Percentiles rank a stretch among this genome's conserved stretches.
These are phyloP conservation scores for Darwinula stevensoni DNA, from an alignment of 2,888 invertebrate genomes.

Conservation along the genomic window DNA sequence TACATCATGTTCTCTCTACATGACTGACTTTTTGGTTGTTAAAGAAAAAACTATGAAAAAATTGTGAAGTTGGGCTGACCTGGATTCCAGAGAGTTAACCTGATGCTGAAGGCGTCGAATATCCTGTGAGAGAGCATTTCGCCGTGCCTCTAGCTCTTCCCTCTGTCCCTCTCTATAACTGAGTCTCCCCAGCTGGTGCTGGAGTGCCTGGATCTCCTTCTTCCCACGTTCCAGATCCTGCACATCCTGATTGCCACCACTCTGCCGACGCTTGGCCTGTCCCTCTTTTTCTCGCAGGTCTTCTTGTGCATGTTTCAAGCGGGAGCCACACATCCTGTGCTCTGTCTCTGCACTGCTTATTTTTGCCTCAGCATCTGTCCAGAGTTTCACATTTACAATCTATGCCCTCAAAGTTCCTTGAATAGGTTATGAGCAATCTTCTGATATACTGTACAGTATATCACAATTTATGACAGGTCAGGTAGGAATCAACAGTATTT, in stretches of 20 bases:
- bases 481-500: too few relatives aligned
- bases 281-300: conserved; percentile 30
- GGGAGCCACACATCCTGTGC: conserved; percentile 44
- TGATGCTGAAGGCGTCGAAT: conserved; percentile 24
- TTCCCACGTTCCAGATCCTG: conserved; percentile 25
- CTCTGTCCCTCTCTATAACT: conserved; percentile 28
- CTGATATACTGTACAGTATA: too few relatives aligned
- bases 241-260: conserved; percentile 33
- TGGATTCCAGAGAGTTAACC: conserved; percentile 25
- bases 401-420: too few relatives aligned
- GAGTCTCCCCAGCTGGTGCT: conserved; percentile 20
- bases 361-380: conserved; percentile 36
- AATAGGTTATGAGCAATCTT: too few relatives aligned
- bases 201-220: conserved; percentile 23
- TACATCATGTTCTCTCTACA: too few relatives aligned
- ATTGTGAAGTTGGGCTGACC: too few relatives aligned
- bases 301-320: conserved; percentile 28
- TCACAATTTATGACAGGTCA: too few relatives aligned
- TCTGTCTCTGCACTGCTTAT: conserved; percentile 46
- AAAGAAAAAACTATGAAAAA: too few relatives aligned
- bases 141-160: conserved; percentile 22
- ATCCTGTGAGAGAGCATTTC: conserved; percentile 23
- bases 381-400: too few relatives aligned
- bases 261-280: conserved; percentile 32
- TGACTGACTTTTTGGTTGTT: too few relatives aligned